These are phyloP conservation scores for Chaetodon auriga DNA, from an alignment of 2,113 vertebrate species.

Conservation along the genomic window DNA sequence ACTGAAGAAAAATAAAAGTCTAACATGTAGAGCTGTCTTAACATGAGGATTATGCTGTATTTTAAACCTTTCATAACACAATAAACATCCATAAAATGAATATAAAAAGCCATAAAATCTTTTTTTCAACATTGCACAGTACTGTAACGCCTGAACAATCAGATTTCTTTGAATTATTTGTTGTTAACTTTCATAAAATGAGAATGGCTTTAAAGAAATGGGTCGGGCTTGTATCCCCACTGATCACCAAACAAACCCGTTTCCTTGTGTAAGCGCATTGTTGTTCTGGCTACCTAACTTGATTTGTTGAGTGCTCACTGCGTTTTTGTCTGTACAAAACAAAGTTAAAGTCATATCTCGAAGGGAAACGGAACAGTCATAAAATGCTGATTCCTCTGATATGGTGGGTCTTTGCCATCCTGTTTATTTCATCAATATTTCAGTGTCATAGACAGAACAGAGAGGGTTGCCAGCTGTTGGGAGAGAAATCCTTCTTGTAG, in stretches of 20 bases:
- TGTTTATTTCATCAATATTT: conserved; percentile 72
- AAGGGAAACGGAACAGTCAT: conserved; percentile 50
- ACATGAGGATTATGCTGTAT: not conserved
- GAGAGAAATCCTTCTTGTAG: conserved; percentile 27
- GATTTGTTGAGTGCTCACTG: conserved; percentile 66
- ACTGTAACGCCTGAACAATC: not conserved
- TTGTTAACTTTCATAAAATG: conserved; percentile 56
- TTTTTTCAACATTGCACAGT: not conserved
- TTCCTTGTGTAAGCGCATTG: conserved; percentile 46
- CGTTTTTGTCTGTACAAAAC: conserved; percentile 64
- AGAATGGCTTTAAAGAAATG: conserved; percentile 61
- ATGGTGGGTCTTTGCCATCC: conserved; percentile 37
- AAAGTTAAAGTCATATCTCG: conserved; percentile 61
- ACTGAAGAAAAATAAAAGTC: not conserved
- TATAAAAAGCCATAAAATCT: not conserved
- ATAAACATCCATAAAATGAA: not conserved
- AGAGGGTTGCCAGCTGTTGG: conserved; percentile 49
- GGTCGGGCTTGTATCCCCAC: conserved; percentile 47
- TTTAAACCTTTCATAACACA: not conserved
- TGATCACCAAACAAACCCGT: conserved; percentile 50
- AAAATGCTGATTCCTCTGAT: conserved; percentile 55
- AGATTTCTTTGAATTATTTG: conserved; percentile 9
- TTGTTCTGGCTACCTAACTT: conserved; percentile 56
- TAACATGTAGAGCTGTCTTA: not conserved
- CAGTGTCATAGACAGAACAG: conserved; percentile 39